Conservation (phyloP, 2,797 vertebrate genomes). For the Mormyrops boulengeri region DNA sequence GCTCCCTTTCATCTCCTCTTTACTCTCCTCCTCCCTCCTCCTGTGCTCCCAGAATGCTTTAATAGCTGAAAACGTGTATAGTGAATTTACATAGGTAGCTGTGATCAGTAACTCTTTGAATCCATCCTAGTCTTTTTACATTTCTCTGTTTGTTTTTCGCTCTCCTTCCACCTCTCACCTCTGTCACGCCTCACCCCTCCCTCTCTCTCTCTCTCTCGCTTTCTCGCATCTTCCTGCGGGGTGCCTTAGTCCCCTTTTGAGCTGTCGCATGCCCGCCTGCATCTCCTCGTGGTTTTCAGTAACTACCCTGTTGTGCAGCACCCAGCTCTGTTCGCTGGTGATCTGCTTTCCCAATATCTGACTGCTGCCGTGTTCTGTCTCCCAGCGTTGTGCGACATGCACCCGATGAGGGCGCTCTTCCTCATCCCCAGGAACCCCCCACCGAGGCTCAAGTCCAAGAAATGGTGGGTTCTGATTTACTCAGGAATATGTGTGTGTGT, state of each 20-base stretch:
- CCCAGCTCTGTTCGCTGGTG: neutral
- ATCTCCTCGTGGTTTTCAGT: neutral
- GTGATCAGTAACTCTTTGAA: neutral
- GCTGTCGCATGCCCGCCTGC: neutral
- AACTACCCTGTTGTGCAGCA: neutral
- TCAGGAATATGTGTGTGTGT: neutral
- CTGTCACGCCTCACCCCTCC: neutral
- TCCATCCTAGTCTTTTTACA: neutral
- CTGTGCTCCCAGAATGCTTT: neutral
- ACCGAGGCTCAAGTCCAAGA: constrained; percentile 83
- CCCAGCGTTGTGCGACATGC: constrained; percentile 84
- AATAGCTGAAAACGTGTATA: neutral
- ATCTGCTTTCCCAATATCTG: neutral
- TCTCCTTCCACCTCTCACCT: neutral
- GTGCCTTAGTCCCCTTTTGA: neutral
- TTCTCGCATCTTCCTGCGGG: neutral
- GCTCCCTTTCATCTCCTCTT: neutral
- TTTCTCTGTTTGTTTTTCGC: neutral
- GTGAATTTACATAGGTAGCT: neutral
- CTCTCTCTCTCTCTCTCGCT: neutral
- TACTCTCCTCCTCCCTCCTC: neutral
- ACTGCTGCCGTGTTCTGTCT: neutral
- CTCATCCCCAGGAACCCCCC: constrained; percentile 87
- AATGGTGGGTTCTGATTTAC: constrained; percentile 63
- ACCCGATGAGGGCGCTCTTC: constrained; percentile 86